These are phyloP conservation scores for Diachrysia chrysitis DNA, from an alignment of 2,888 invertebrate species.

Conservation along the genomic window DNA sequence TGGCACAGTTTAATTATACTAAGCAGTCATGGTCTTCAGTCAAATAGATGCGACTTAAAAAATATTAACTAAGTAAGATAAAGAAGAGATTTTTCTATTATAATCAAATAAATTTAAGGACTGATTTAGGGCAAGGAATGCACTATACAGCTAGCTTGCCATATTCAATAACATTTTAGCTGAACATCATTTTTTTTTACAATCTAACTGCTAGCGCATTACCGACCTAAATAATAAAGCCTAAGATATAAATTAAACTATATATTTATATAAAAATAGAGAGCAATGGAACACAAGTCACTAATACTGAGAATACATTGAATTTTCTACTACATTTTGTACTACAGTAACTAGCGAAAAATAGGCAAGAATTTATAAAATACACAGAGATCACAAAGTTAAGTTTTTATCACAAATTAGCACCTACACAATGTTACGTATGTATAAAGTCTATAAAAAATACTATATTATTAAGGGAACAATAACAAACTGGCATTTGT, in stretches of 20 bases:
- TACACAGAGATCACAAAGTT: conserved; percentile 73
- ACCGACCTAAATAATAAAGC: conserved; percentile 11
- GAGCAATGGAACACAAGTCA: conserved; percentile 73
- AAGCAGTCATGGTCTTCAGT: conserved; percentile 1
- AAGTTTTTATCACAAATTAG: conserved; percentile 73
- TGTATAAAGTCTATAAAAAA: conserved; percentile 26
- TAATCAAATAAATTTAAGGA: background rate
- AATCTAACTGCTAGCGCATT: background rate
- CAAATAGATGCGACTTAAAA: background rate
- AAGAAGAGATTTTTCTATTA: background rate
- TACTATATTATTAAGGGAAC: conserved; percentile 16
- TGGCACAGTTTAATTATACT: conserved; percentile 4
- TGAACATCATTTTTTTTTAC: background rate
- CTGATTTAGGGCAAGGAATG: background rate
- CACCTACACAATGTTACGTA: conserved; percentile 61
- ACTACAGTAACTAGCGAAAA: conserved; percentile 60
- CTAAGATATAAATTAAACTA: conserved; percentile 27
- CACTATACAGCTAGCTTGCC: background rate
- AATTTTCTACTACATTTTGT: conserved; percentile 72
- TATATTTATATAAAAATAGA: conserved; percentile 67
- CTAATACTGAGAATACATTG: conserved; percentile 75
- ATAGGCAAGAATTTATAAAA: conserved; percentile 73
- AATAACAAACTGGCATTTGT: conserved; percentile 18
- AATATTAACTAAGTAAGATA: background rate
- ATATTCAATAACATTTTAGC: background rate